A percentile compares a stretch with the other conserved stretches of the same genome.
phyloP scores from a whole-genome alignment of 2,113 vertebrate genomes.

The Stigmatopora argus region DNA sequence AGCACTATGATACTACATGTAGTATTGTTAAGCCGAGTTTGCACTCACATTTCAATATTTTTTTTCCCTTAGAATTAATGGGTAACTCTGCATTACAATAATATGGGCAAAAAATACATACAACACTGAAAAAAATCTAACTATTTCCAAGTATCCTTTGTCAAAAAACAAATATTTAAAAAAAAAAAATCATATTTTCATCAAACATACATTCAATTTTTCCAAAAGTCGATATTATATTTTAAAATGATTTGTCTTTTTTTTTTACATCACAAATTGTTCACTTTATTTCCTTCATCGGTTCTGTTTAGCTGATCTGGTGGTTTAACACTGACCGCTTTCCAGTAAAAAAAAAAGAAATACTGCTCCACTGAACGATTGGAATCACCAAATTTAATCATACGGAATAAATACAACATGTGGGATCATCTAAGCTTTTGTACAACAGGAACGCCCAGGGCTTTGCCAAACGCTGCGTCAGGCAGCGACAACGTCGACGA shows the following conservation, averaged over 20 bases:
- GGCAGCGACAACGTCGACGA: neutral
- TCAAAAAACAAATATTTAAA: no score
- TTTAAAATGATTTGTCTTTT: neutral
- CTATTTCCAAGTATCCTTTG: no score
- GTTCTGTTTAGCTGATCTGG: conserved; percentile 20
- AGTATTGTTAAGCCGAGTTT: no score
- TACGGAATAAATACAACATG: conserved; percentile 8
- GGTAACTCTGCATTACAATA: no score
- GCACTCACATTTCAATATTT: no score
- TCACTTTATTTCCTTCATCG: neutral
- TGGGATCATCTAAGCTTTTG: conserved; percentile 11
- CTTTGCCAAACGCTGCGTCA: neutral
- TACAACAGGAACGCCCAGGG: neutral
- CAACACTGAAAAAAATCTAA: no score
- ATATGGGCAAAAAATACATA: no score
- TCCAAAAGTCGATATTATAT: neutral
- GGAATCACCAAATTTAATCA: neutral
- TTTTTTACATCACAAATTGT: conserved; percentile 2
- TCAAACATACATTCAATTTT: no score
- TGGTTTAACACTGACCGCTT: neutral
- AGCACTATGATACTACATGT: no score
- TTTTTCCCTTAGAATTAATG: no score
- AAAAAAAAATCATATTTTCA: no score
- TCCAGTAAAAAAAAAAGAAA: conserved; percentile 30
- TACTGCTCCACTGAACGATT: neutral